phyloP scores from a whole-genome alignment of 2,113 vertebrate genomes.

The Mirounga angustirostris region DNA sequence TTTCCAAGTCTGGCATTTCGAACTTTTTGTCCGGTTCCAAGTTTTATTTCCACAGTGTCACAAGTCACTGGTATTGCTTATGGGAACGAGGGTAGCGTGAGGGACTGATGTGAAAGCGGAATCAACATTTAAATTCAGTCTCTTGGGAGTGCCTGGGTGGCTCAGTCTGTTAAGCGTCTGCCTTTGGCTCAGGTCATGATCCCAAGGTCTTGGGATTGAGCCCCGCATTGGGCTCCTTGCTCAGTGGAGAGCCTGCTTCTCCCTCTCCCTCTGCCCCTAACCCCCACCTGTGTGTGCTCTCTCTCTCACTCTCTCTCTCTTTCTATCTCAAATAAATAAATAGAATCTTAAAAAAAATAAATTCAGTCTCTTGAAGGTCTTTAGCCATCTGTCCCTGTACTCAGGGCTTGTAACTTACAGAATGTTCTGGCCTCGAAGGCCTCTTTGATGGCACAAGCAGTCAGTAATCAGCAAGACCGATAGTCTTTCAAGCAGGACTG shows the following conservation, averaged over 20 bases:
- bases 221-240: not conserved
- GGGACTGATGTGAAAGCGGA: constrained; percentile 5
- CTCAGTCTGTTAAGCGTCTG: not conserved
- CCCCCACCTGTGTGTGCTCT: not conserved
- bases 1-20: constrained; percentile 54
- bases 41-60: constrained; percentile 22
- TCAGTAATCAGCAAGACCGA: not conserved
- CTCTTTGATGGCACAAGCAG: not conserved
- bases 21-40: constrained; percentile 37
- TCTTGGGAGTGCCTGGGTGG: not conserved
- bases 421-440: not conserved
- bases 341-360: not conserved
- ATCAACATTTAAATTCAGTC: constrained; percentile 32
- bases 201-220: not conserved
- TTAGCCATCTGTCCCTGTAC: not conserved
- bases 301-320: not conserved
- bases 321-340: not conserved
- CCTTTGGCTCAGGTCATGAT: not conserved
- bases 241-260: not conserved
- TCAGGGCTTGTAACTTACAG: not conserved
- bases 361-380: constrained; percentile 42
- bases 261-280: not conserved
- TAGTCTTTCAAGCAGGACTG: not conserved
- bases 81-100: not conserved
- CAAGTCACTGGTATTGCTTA: constrained; percentile 9